These are phyloP conservation scores for Nebria brevicollis DNA, from an alignment of 2,888 invertebrate species.

Conservation along the genomic window DNA sequence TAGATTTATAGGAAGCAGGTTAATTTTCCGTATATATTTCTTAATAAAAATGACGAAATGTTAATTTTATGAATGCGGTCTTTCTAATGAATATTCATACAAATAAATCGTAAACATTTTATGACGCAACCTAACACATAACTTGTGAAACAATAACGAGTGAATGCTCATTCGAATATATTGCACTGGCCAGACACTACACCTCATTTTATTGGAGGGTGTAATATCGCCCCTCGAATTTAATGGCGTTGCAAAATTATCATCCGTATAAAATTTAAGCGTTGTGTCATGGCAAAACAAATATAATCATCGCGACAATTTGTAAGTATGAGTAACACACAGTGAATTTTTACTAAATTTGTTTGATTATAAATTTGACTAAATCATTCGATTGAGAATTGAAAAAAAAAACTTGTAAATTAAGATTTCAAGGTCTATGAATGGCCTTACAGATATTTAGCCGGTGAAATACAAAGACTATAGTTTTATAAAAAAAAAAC, in stretches of 20 bases:
- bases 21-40: too few relatives aligned
- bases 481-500: conserved; percentile 21
- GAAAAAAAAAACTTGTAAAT: too few relatives aligned
- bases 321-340: background rate
- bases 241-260: background rate
- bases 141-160: conserved; percentile 1
- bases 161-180: background rate
- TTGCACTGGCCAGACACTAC: background rate
- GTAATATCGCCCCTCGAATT: background rate
- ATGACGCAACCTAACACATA: background rate
- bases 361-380: too few relatives aligned
- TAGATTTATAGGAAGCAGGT: too few relatives aligned
- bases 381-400: too few relatives aligned
- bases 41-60: too few relatives aligned
- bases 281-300: background rate
- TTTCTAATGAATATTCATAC: background rate
- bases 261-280: background rate
- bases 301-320: background rate
- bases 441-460: background rate
- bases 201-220: background rate
- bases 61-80: too few relatives aligned
- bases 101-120: background rate
- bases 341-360: too few relatives aligned
- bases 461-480: conserved; percentile 33
- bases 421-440: too few relatives aligned